Evolutionary conservation across 2,888 invertebrate genomes (phyloP).

Genomic region (Ornithoptera priamus): DNA sequence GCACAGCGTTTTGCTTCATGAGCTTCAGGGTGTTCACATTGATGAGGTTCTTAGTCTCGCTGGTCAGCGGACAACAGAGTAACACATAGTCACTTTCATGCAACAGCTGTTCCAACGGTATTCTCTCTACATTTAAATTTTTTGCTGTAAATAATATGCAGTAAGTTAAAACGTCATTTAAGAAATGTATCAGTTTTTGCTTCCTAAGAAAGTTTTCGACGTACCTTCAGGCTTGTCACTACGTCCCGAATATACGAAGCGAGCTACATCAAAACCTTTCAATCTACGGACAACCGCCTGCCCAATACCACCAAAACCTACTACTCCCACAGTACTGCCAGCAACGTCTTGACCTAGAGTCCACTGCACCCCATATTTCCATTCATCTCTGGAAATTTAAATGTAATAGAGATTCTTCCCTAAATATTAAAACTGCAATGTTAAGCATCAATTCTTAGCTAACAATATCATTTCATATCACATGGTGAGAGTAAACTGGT

Average conservation of each 20-base stretch:
- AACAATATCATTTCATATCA: no score
- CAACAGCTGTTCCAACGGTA: constrained; percentile 84
- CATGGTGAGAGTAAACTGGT: background rate
- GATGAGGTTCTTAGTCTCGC: constrained; percentile 85
- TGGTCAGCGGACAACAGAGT: constrained; percentile 83
- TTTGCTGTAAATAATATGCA: constrained; percentile 48
- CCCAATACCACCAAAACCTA: constrained; percentile 91
- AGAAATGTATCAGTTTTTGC: background rate
- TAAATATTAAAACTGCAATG: background rate
- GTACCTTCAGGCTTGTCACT: constrained; percentile 82
- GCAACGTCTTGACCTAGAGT: constrained; percentile 88
- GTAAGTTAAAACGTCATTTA: background rate
- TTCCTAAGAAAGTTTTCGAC: background rate
- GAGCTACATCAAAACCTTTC: constrained; percentile 84
- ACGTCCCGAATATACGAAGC: constrained; percentile 87
- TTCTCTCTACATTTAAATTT: constrained; percentile 81
- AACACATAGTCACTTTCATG: constrained; percentile 87
- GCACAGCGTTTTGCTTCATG: constrained; percentile 88
- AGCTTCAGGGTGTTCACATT: constrained; percentile 82
- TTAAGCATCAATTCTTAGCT: no score
- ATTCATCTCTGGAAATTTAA: constrained; percentile 75
- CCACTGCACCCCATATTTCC: constrained; percentile 86
- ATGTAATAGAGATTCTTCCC: no score
- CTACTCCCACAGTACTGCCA: constrained; percentile 89
- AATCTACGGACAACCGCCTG: constrained; percentile 86